Percentiles rank a stretch among this genome's conserved stretches.
phyloP scores from a whole-genome alignment of 2,797 vertebrate species.

The Microctenopoma steveboyesi region DNA sequence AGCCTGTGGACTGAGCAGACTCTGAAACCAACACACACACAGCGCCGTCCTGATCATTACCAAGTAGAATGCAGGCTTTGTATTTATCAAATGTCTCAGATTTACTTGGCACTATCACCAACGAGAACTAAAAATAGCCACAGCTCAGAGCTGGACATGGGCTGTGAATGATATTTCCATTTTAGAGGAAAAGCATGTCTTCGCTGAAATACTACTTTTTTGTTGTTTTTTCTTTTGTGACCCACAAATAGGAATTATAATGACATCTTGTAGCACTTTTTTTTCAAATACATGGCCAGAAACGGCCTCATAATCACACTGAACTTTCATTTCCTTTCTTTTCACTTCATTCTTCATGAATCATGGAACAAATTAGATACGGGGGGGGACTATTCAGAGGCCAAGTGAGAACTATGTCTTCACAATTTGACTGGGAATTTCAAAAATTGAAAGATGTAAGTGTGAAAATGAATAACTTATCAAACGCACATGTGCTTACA shows the following conservation, averaged over 20 bases:
- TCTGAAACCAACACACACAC: slow-evolving; percentile 30
- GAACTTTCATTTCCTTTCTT: slow-evolving; percentile 12
- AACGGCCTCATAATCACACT: neutral
- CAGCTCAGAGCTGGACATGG: slow-evolving; percentile 59
- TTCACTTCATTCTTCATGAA: slow-evolving; percentile 10
- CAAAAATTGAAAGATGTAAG: neutral
- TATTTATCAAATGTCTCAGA: slow-evolving; percentile 63
- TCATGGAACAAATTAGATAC: slow-evolving; percentile 8
- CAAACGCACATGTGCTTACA: neutral
- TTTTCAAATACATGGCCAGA: slow-evolving; percentile 23
- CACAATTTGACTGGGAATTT: slow-evolving; percentile 5
- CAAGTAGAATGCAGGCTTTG: slow-evolving; percentile 37
- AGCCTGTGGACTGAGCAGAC: slow-evolving; percentile 16
- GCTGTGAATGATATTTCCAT: slow-evolving; percentile 71
- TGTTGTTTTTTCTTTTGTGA: slow-evolving; percentile 34
- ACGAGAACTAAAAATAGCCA: slow-evolving; percentile 65
- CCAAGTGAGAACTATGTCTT: neutral
- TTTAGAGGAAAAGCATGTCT: slow-evolving; percentile 53
- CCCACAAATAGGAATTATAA: slow-evolving; percentile 45
- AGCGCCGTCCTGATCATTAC: slow-evolving; percentile 24
- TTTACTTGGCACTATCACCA: slow-evolving; percentile 51
- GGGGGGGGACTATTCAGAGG: neutral
- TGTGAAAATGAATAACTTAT: slow-evolving; percentile 1
- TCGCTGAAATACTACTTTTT: slow-evolving; percentile 37
- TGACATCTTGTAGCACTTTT: slow-evolving; percentile 32